These are phyloP conservation scores for Netelia virgata DNA, from an alignment of 2,888 invertebrate genomes.

Conservation along the genomic window DNA sequence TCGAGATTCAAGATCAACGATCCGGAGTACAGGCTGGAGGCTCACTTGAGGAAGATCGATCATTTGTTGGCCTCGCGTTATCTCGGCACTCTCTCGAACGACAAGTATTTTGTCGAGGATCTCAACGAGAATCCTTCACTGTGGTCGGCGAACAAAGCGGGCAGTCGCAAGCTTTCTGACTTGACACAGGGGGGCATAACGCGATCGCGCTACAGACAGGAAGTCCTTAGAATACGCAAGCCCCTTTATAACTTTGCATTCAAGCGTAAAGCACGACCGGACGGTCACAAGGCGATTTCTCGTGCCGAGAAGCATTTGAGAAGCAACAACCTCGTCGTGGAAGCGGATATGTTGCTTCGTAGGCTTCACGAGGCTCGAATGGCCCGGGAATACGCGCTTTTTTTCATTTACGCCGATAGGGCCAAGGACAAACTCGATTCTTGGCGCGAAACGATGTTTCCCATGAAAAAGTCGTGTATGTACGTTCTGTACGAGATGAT, in stretches of 20 bases:
- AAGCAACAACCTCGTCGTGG: conserved; percentile 80
- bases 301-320: conserved; percentile 79
- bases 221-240: conserved; percentile 83
- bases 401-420: conserved; percentile 82
- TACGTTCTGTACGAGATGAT: conserved; percentile 83
- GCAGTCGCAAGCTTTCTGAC: conserved; percentile 78
- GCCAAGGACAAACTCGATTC: conserved; percentile 84
- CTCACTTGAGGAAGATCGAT: conserved; percentile 68
- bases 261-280: conserved; percentile 78
- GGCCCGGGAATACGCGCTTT: conserved; percentile 73
- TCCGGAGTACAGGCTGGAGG: conserved; percentile 66
- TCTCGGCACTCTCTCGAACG: conserved; percentile 83
- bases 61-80: conserved; percentile 84
- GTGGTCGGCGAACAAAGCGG: conserved; percentile 82
- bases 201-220: conserved; percentile 82
- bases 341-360: conserved; percentile 83
- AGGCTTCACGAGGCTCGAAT: conserved; percentile 80
- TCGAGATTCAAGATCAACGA: conserved; percentile 78
- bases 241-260: conserved; percentile 85
- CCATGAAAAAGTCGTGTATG: conserved; percentile 82
- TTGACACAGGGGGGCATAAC: conserved; percentile 79
- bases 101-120: conserved; percentile 84
- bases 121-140: conserved; percentile 78
- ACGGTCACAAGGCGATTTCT: conserved; percentile 78
- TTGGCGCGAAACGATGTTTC: conserved; percentile 83